These are phyloP conservation scores for Dilophus febrilis DNA, from an alignment of 2,888 invertebrate genomes.

Conservation along the genomic window DNA sequence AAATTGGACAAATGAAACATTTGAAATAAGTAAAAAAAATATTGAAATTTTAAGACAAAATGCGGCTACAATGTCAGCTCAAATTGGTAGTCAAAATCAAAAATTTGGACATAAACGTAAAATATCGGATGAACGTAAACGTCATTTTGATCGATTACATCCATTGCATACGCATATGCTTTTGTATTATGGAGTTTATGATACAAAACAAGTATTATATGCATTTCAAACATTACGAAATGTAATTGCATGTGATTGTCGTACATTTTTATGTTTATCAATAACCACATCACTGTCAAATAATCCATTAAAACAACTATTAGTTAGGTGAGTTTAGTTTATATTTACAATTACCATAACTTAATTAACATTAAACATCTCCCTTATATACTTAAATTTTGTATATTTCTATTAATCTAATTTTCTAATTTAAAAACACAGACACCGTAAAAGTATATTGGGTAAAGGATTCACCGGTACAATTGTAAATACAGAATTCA, in stretches of 20 bases:
- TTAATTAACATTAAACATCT: slow-evolving; percentile 17
- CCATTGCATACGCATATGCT: slow-evolving; percentile 71
- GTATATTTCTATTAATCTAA: too few species aligned
- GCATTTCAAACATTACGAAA: slow-evolving; percentile 57
- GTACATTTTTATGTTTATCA: slow-evolving; percentile 54
- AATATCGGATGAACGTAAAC: slow-evolving; percentile 14
- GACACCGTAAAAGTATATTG: slow-evolving; percentile 65
- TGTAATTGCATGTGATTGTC: slow-evolving; percentile 49
- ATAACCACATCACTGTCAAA: slow-evolving; percentile 54
- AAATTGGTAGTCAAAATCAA: slow-evolving; percentile 5
- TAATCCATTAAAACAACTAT: slow-evolving; percentile 34
- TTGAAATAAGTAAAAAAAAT: slow-evolving; percentile 22
- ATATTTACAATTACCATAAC: neutral
- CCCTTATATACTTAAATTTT: too few species aligned
- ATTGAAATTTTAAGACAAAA: slow-evolving; percentile 28
- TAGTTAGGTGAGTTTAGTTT: slow-evolving; percentile 19
- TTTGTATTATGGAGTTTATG: slow-evolving; percentile 63
- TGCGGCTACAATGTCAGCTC: slow-evolving; percentile 13
- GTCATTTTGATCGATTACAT: slow-evolving; percentile 33
- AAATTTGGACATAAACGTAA: slow-evolving; percentile 12
- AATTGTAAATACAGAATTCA: slow-evolving; percentile 40
- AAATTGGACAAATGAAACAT: slow-evolving; percentile 18
- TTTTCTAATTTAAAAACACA: too few species aligned
- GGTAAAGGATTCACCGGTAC: slow-evolving; percentile 49
- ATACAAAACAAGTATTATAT: slow-evolving; percentile 53